Conservation (phyloP, 1,140 invertebrate species). For the Ephestia elutella region DNA sequence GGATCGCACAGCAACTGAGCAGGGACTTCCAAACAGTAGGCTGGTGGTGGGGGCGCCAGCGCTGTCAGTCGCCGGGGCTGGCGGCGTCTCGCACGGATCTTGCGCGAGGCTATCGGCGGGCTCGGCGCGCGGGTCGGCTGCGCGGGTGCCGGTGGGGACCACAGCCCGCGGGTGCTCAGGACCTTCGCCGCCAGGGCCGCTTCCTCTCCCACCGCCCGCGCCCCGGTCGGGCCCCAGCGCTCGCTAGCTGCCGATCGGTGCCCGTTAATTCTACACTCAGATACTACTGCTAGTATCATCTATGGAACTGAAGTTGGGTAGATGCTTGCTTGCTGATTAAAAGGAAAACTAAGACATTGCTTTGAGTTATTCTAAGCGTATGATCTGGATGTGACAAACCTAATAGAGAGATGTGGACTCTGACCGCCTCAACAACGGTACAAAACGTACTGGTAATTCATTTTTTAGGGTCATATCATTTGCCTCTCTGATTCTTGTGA, state of each 20-base stretch:
- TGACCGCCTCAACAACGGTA: no score
- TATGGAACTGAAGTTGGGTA: no score
- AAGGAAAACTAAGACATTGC: no score
- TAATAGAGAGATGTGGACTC: no score
- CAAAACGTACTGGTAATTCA: no score
- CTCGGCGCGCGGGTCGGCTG: constrained; percentile 28
- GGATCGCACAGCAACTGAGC: constrained; percentile 60
- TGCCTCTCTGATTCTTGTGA: no score
- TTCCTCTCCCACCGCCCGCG: constrained; percentile 45
- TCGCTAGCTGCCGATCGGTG: constrained; percentile 69
- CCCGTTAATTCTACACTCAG: constrained; percentile 41
- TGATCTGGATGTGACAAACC: no score
- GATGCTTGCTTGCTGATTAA: no score
- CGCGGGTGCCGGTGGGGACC: constrained; percentile 24
- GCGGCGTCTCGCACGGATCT: constrained; percentile 55
- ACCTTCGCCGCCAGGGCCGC: constrained; percentile 50
- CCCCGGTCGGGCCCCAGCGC: constrained; percentile 54
- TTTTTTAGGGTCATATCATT: no score
- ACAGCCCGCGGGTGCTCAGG: constrained; percentile 44
- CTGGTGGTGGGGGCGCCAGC: constrained; percentile 39
- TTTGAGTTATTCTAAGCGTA: no score
- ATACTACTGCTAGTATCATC: no score
- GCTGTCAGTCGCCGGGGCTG: constrained; percentile 45
- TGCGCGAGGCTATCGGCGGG: constrained; percentile 42
- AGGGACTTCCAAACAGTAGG: constrained; percentile 54